Conservation (phyloP, 2,797 vertebrate species). For the Xenopus petersii region DNA sequence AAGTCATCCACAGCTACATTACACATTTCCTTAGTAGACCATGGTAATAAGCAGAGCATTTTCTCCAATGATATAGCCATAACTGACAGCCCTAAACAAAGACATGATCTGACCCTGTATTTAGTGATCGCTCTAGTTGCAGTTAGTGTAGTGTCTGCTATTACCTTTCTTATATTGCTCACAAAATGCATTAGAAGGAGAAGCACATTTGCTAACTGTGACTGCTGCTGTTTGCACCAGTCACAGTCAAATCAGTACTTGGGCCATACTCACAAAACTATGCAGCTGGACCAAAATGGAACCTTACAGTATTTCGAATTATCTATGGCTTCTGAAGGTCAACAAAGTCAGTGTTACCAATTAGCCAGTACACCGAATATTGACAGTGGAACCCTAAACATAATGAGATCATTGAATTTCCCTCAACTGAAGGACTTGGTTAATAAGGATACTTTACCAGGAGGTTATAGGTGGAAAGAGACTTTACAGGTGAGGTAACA, state of each 20-base stretch:
- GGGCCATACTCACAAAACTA: slow-evolving; percentile 60
- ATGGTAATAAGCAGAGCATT: too few relatives aligned
- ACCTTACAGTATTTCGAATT: slow-evolving; percentile 96
- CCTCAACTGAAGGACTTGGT: slow-evolving; percentile 60
- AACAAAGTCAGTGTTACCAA: slow-evolving; percentile 80
- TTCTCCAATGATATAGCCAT: too few relatives aligned
- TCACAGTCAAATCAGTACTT: slow-evolving; percentile 10
- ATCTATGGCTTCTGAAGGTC: slow-evolving; percentile 75
- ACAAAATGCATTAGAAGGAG: too few relatives aligned
- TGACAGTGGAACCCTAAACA: slow-evolving; percentile 73
- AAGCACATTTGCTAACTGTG: too few relatives aligned
- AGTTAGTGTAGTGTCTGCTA: too few relatives aligned
- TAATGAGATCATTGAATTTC: slow-evolving; percentile 67
- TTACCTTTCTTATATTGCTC: too few relatives aligned
- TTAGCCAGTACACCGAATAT: slow-evolving; percentile 77
- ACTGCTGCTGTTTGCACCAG: too few relatives aligned
- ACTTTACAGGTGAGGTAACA: slow-evolving; percentile 64
- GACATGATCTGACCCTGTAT: too few relatives aligned
- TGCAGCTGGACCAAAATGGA: slow-evolving; percentile 87
- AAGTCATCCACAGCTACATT: slow-evolving; percentile 68
- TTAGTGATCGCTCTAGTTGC: too few relatives aligned
- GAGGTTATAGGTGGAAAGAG: slow-evolving; percentile 50
- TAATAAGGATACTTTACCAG: slow-evolving; percentile 54
- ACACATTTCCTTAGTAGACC: too few relatives aligned
- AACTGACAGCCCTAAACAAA: too few relatives aligned